Percentiles rank a stretch among this genome's conserved stretches.
phyloP scores from a whole-genome alignment of 2,888 invertebrate species.

The Heliconius charithonia region DNA sequence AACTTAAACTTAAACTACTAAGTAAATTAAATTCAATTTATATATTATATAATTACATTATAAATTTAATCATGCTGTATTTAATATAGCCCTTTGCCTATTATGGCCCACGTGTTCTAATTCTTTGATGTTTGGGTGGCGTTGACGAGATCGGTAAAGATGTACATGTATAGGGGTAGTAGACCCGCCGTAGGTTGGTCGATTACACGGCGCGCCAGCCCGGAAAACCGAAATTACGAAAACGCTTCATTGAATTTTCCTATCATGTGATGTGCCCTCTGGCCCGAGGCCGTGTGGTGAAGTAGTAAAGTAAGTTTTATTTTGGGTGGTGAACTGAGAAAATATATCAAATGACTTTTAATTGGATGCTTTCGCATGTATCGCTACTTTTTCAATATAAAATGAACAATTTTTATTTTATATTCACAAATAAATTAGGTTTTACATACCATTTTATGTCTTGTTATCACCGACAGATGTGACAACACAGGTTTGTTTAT shows the following conservation, averaged over 20 bases:
- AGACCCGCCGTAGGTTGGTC: slow-evolving; percentile 31
- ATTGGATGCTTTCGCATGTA: not conserved
- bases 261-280: slow-evolving; percentile 68
- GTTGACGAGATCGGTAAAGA: slow-evolving; percentile 23
- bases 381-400: not conserved
- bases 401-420: not conserved
- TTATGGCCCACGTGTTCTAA: not conserved
- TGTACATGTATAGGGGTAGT: not conserved
- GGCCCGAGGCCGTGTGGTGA: slow-evolving; percentile 48
- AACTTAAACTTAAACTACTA: no score
- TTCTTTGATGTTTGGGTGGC: not conserved
- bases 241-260: slow-evolving; percentile 78
- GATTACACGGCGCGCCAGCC: slow-evolving; percentile 64
- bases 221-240: slow-evolving; percentile 80
- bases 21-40: no score
- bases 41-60: no score
- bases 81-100: not conserved
- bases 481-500: not conserved
- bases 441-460: no score
- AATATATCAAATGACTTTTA: slow-evolving; percentile 8
- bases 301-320: slow-evolving; percentile 18
- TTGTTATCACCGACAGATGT: not conserved
- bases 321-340: slow-evolving; percentile 3
- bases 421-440: not conserved
- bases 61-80: not conserved